These are phyloP conservation scores for Propithecus deckenii DNA, from an alignment of 2,797 vertebrate species.

Conservation along the genomic window DNA sequence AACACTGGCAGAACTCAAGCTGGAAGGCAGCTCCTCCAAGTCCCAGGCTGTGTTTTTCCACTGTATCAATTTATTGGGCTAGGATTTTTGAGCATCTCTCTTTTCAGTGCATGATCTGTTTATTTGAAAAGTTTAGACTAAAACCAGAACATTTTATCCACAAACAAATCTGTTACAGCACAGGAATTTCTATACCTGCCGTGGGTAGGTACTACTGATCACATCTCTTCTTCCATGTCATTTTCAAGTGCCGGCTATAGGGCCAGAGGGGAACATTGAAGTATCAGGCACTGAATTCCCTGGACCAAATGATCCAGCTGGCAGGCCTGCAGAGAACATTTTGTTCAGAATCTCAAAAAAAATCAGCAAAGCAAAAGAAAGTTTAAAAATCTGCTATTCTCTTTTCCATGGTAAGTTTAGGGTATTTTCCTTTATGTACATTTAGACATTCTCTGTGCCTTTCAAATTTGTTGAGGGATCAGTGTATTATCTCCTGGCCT, in stretches of 20 bases:
- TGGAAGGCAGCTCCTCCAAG: background rate
- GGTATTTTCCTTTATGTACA: background rate
- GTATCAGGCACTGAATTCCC: background rate
- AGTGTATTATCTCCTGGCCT: background rate
- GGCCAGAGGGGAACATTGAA: background rate
- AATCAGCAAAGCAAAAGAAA: conserved; percentile 21
- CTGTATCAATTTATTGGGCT: background rate
- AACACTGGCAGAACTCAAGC: background rate
- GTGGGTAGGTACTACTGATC: background rate
- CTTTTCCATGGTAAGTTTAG: background rate
- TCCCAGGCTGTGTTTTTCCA: background rate
- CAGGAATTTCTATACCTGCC: background rate
- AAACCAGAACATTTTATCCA: background rate
- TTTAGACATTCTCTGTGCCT: background rate
- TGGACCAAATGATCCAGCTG: background rate
- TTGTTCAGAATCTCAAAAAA: conserved; percentile 12
- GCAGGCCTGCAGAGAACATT: background rate
- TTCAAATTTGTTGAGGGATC: background rate
- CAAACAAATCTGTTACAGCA: background rate
- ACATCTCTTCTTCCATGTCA: background rate
- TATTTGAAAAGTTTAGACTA: conserved; percentile 23
- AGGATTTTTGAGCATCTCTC: background rate
- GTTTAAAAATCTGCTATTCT: background rate
- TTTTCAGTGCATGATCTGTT: background rate
- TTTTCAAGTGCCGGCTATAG: background rate